Conservation (phyloP, 2,888 invertebrate species). For the Drosophila falleni region DNA sequence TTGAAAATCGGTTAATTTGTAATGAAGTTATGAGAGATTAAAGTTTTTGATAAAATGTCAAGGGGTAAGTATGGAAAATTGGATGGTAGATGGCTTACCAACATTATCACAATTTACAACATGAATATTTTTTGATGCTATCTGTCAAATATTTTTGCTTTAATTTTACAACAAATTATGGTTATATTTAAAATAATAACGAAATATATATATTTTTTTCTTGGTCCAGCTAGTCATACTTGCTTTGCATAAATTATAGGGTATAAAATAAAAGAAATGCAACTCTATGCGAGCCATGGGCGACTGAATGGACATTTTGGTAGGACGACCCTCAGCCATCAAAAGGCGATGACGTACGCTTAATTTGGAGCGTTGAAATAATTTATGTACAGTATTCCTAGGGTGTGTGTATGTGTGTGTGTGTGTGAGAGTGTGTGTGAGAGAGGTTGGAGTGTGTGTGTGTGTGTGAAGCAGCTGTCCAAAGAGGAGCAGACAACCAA, state of each 20-base stretch:
- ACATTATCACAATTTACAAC: too few relatives aligned
- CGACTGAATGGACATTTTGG: constrained; percentile 20
- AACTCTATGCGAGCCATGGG: constrained; percentile 22
- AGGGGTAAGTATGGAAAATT: too few relatives aligned
- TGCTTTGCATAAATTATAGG: constrained; percentile 10
- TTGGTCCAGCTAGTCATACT: neutral
- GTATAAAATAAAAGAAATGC: constrained; percentile 33
- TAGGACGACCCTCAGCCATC: constrained; percentile 52
- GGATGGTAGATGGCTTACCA: too few relatives aligned
- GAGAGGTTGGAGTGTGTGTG: constrained; percentile 6
- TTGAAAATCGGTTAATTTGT: too few relatives aligned
- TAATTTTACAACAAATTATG: neutral
- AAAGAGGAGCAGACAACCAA: constrained; percentile 20
- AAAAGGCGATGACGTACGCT: constrained; percentile 83
- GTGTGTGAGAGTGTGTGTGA: constrained; percentile 1
- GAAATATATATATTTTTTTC: neutral
- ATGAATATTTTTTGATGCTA: too few relatives aligned
- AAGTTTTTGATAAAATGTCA: too few relatives aligned
- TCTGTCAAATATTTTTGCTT: too few relatives aligned
- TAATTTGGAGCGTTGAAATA: constrained; percentile 79
- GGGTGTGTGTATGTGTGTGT: constrained; percentile 7
- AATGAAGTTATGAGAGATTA: too few relatives aligned
- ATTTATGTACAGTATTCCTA: constrained; percentile 66
- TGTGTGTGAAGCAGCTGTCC: constrained; percentile 10
- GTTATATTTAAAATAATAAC: neutral